Base-by-base conservation (phyloP, 2,113 vertebrate species). In the Nibea coibor region DNA sequence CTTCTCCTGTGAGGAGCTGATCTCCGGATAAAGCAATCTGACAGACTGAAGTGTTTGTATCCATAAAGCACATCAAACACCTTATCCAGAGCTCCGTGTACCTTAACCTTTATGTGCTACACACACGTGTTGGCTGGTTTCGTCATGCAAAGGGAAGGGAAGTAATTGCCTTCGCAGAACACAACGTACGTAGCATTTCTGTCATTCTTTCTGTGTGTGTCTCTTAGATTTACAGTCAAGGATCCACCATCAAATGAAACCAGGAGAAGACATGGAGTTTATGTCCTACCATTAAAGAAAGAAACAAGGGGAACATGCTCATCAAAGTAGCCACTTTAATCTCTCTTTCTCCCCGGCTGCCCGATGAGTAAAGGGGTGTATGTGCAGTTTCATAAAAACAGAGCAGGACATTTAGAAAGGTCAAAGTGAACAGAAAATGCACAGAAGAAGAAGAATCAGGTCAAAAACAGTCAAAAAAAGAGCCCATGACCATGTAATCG, bases 11-110 rank as follows among this genome's bases (percentile, higher is more conserved):
- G 50, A 68, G 50, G 62, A 28, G 61, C 63, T 79, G 17, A 75
- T 75, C 66, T 62, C 58, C 24, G 42, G 10, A 69, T 12, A 50
- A 67, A 15, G 22, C 70, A 83, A 35, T 61, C 35, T 81, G 68
- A 57, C 70, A 57, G 54, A 78, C 8, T 35, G 50, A 75, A 78
- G 64, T 47, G 58, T 35, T 63, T 54, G 22, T 48, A 69, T 47
- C 47, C 53, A 4, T 56, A 14, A 67, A 71, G 53, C 59, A 51
- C 74, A 31, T 74, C 62, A 68, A 50, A 68, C 66, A 56, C 47
- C 35, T 54, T n/a, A n/a, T 78, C 69, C 45, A 58, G 1, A 61
- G 26, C 45, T 6, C 1, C 1, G 24, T 57, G 67, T 24, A 50
- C 62, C 17, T 61, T 64, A 43, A 85, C 71, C 70, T 71, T 45